Evolutionary conservation across 1,140 invertebrate genomes (phyloP).

Genomic region (Archegozetes longisetosus): DNA sequence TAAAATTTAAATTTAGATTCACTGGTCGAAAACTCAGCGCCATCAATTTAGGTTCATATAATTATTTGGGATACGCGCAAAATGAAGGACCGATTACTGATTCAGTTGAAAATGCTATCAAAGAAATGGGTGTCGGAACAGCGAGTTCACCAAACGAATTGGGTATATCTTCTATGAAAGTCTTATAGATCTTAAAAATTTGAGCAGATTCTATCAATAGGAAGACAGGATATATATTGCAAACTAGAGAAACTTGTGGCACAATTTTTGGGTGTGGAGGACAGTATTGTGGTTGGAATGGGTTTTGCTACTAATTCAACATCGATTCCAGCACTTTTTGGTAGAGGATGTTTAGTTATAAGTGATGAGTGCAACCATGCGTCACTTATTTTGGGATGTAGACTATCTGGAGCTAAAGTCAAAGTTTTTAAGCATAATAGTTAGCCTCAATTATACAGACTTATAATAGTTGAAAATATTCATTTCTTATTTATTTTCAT

Average conservation of each 20-base stretch:
- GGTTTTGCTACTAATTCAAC: slow-evolving; percentile 95
- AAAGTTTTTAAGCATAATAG: slow-evolving; percentile 71
- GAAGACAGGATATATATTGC: slow-evolving; percentile 41
- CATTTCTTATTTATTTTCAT: slow-evolving; percentile 15
- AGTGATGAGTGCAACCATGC: slow-evolving; percentile 96
- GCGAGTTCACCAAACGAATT: slow-evolving; percentile 45
- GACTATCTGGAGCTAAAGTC: slow-evolving; percentile 69
- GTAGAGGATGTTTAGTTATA: slow-evolving; percentile 67
- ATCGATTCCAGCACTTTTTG: slow-evolving; percentile 71
- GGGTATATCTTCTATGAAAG: slow-evolving; percentile 27
- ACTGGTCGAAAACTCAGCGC: slow-evolving; percentile 19
- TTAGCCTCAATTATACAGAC: slow-evolving; percentile 21
- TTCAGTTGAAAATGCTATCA: slow-evolving; percentile 42
- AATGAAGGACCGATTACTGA: slow-evolving; percentile 53
- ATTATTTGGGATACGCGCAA: slow-evolving; percentile 79
- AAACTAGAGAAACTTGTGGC: slow-evolving; percentile 74
- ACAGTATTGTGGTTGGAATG: slow-evolving; percentile 90
- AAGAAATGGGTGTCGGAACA: slow-evolving; percentile 48
- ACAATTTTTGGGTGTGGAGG: slow-evolving; percentile 80
- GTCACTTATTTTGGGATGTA: slow-evolving; percentile 79
- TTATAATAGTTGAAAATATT: not conserved
- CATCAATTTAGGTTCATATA: slow-evolving; percentile 80
- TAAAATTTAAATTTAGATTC: slow-evolving; percentile 3
- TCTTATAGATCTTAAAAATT: not conserved
- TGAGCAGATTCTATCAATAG: slow-evolving; percentile 8